A percentile compares a stretch with the other conserved stretches of the same genome.
These are phyloP conservation scores for Anseranas semipalmata DNA, from an alignment of 2,113 vertebrate genomes.

Conservation along the genomic window DNA sequence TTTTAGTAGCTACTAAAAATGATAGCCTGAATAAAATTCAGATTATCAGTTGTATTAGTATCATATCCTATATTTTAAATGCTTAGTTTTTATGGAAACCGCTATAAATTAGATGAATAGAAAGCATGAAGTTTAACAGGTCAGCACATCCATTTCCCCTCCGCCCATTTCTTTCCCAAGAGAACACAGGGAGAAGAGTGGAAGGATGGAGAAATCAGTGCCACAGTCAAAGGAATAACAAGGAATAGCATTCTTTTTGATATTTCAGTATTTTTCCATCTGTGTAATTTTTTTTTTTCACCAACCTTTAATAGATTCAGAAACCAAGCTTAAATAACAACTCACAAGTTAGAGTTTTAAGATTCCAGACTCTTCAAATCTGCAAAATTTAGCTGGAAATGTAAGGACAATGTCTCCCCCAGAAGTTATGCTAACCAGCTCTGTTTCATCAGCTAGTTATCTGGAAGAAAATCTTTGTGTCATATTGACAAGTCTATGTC, in stretches of 20 bases:
- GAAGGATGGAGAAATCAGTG: not conserved
- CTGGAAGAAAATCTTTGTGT: not conserved
- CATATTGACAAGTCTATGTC: not conserved
- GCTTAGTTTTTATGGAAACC: not conserved
- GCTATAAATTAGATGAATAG: not conserved
- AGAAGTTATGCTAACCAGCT: not conserved
- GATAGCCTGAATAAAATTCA: not conserved
- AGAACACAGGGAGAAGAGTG: not conserved
- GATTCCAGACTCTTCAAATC: not conserved
- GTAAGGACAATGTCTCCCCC: not conserved
- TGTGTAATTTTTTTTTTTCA: not conserved
- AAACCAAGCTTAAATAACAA: not conserved
- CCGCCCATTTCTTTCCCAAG: not conserved
- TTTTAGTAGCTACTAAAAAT: not conserved
- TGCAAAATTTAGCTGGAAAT: not conserved
- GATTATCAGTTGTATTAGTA: not conserved
- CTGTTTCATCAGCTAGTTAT: not conserved
- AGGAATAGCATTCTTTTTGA: not conserved
- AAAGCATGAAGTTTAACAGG: not conserved
- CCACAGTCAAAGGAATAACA: not conserved
- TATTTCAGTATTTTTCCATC: not conserved
- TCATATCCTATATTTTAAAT: not conserved
- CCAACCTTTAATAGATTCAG: not conserved
- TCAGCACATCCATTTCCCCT: not conserved
- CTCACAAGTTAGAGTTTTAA: not conserved